Percentiles rank a stretch among this genome's conserved stretches.
These are phyloP conservation scores for Sebastes schlegelii DNA, from an alignment of 2,113 vertebrate species.

Conservation along the genomic window DNA sequence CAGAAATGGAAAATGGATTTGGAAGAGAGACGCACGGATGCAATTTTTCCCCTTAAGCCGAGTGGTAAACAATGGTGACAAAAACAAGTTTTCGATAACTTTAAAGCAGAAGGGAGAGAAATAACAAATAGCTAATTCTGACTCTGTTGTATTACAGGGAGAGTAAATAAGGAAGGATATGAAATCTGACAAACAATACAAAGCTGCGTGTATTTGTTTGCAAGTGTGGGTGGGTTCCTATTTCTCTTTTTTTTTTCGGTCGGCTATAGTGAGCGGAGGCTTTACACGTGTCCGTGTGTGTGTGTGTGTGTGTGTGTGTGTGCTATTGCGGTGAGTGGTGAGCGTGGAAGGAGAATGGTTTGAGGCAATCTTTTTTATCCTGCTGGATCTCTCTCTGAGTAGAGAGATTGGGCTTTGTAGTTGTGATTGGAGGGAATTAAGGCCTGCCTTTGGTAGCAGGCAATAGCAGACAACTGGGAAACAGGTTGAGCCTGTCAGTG, in stretches of 20 bases:
- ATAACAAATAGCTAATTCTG: slow-evolving; percentile 62
- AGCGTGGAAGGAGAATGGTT: slow-evolving; percentile 61
- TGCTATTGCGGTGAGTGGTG: slow-evolving; percentile 28
- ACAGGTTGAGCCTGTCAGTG: slow-evolving; percentile 50
- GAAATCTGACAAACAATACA: slow-evolving; percentile 67
- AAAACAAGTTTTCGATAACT: slow-evolving; percentile 66
- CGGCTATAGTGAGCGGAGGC: slow-evolving; percentile 14
- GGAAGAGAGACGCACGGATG: slow-evolving; percentile 19
- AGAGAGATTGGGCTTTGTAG: slow-evolving; percentile 75
- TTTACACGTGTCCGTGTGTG: slow-evolving; percentile 31
- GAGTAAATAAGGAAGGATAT: slow-evolving; percentile 62
- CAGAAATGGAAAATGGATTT: slow-evolving; percentile 43
- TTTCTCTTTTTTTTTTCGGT: slow-evolving; percentile 42
- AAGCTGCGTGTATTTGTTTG: slow-evolving; percentile 26
- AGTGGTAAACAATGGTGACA: slow-evolving; percentile 61
- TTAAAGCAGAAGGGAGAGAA: slow-evolving; percentile 47
- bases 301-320: slow-evolving; percentile 14
- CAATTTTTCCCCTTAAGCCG: slow-evolving; percentile 31
- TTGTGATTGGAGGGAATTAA: slow-evolving; percentile 79
- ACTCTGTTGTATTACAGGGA: slow-evolving; percentile 32
- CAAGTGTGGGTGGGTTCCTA: slow-evolving; percentile 39
- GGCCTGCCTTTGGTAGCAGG: slow-evolving; percentile 65
- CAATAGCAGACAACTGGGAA: slow-evolving; percentile 66
- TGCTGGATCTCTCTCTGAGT: slow-evolving; percentile 71
- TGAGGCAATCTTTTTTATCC: slow-evolving; percentile 72